A percentile compares a stretch with the other conserved stretches of the same genome.
Conservation (phyloP, 2,113 vertebrate species). For the zebrafish (Danio rerio) region GRCz12tu NC_133199.1:37849501-37850000, state of each 20-base stretch:
- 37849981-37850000: not conserved
- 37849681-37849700: not conserved
- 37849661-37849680: not conserved
- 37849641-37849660: not conserved
- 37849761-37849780: not conserved
- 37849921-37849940: slow-evolving; percentile 86
- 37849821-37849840: slow-evolving; percentile 81
- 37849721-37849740: too few species aligned
- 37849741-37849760: not conserved
- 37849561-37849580: not conserved
- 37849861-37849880: slow-evolving; percentile 85
- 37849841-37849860: slow-evolving; percentile 85
- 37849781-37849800: not conserved
- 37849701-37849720: not conserved
- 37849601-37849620: not conserved
- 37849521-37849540: slow-evolving; percentile 4
- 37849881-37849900: slow-evolving; percentile 86
- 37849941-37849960: slow-evolving; percentile 85
- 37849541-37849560: not conserved
- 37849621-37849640: slow-evolving; percentile 5
- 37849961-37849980: slow-evolving; percentile 83
- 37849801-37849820: slow-evolving; percentile 86
- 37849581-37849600: slow-evolving; percentile 7
- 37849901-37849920: slow-evolving; percentile 87
- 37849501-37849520: slow-evolving; percentile 20